Percentiles rank a stretch among this genome's conserved stretches.
Evolutionary conservation across 2,888 invertebrate genomes (phyloP).

Genomic region (Micoletzkya japonica): DNA sequence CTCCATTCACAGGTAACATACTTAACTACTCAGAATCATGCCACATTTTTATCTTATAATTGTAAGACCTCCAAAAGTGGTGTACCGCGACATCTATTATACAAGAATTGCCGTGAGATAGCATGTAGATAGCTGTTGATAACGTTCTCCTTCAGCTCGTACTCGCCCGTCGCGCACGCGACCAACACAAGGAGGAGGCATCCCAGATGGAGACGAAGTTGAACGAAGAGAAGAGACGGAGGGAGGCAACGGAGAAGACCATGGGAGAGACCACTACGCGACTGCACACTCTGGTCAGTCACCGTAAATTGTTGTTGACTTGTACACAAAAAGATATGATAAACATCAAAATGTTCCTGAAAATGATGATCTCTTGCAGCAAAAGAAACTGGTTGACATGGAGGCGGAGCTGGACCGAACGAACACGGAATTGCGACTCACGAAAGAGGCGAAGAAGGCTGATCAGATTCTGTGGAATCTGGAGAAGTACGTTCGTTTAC

Average conservation of each 20-base stretch:
- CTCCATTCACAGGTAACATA: conserved; percentile 59
- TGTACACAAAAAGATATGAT: too few relatives aligned
- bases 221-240: conserved; percentile 45
- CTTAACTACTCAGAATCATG: too few relatives aligned
- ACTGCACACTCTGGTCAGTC: conserved; percentile 42
- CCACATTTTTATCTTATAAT: too few relatives aligned
- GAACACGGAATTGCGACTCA: conserved; percentile 52
- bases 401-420: conserved; percentile 78
- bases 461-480: conserved; percentile 57
- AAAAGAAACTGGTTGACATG: conserved; percentile 78
- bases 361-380: conserved; percentile 59
- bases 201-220: conserved; percentile 49
- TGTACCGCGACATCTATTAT: too few relatives aligned
- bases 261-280: conserved; percentile 35
- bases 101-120: too few relatives aligned
- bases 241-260: conserved; percentile 42
- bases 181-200: conserved; percentile 54
- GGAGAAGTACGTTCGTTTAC: conserved; percentile 9
- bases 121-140: too few relatives aligned
- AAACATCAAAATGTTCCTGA: too few relatives aligned
- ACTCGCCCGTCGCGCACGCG: conserved; percentile 60
- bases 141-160: conserved; percentile 51
- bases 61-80: too few relatives aligned
- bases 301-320: neutral
- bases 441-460: conserved; percentile 55